These are phyloP conservation scores for Ellobius talpinus DNA, from an alignment of 2,113 vertebrate genomes.

Conservation along the genomic window DNA sequence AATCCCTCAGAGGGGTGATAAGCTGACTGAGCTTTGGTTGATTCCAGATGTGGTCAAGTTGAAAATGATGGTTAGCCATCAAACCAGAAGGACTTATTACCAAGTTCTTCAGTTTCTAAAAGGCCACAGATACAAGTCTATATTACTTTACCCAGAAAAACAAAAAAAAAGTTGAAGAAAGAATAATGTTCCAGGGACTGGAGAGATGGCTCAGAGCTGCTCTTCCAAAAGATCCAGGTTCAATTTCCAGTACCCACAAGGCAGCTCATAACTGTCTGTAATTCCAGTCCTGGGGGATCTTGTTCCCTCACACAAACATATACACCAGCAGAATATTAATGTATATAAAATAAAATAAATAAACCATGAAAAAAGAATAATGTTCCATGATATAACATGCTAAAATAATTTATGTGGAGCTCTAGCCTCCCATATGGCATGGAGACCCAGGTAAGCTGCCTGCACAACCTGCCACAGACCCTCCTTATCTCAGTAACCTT, in stretches of 20 bases:
- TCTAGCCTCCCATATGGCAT: not conserved
- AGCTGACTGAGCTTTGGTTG: not conserved
- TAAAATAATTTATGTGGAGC: not conserved
- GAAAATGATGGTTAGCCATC: not conserved
- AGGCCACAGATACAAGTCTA: not conserved
- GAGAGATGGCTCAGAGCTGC: not conserved
- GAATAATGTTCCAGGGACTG: not conserved
- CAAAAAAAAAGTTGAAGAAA: not conserved
- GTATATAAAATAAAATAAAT: not conserved
- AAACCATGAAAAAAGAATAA: not conserved
- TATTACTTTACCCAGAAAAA: not conserved
- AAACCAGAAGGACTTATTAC: not conserved
- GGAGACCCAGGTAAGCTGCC: not conserved
- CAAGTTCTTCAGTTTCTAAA: not conserved
- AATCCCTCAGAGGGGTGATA: not conserved
- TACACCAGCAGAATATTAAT: not conserved
- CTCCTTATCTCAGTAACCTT: not conserved
- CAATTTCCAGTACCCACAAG: not conserved
- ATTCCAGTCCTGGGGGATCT: not conserved
- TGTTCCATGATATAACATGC: not conserved
- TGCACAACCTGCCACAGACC: not conserved
- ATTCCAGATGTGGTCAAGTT: not conserved
- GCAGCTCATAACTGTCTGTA: not conserved
- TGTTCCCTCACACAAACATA: not conserved
- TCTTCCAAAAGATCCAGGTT: not conserved